Evolutionary conservation across 2,797 vertebrate genomes (phyloP).

Genomic region (Rhynchonycteris naso): DNA sequence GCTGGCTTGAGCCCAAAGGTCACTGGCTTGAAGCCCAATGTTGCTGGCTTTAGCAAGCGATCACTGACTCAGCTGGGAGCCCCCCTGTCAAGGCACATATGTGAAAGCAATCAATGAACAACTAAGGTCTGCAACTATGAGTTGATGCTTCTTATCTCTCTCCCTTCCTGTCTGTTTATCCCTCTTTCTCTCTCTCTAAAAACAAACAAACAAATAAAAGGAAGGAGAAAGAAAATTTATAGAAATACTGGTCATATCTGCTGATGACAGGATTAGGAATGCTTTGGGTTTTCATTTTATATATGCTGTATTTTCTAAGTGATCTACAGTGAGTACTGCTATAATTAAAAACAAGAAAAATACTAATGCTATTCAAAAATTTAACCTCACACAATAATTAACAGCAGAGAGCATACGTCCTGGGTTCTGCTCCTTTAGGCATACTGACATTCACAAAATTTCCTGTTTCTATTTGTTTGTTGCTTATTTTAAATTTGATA

Average conservation of each 20-base stretch:
- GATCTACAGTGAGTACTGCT: not conserved
- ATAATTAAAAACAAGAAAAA: constrained; percentile 18
- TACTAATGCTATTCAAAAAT: not conserved
- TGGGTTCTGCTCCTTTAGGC: not conserved
- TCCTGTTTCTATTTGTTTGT: constrained; percentile 41
- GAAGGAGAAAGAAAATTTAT: not conserved
- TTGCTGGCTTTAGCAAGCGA: no score
- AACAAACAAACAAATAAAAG: not conserved
- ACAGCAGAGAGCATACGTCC: not conserved
- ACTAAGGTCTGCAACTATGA: no score
- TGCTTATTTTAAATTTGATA: constrained; percentile 60
- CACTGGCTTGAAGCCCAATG: no score
- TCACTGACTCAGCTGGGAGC: no score
- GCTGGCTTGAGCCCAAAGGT: no score
- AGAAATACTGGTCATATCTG: not conserved
- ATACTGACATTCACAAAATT: not conserved
- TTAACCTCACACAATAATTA: not conserved
- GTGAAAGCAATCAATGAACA: no score
- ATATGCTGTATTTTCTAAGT: not conserved
- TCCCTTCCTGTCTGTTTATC: no score
- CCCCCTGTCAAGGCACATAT: no score
- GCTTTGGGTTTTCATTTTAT: not conserved
- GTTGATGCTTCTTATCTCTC: no score
- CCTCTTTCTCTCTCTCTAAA: no score
- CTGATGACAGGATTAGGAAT: not conserved